These are phyloP conservation scores for Neolamprologus fasciatus DNA, from an alignment of 2,113 vertebrate genomes.

Conservation along the genomic window DNA sequence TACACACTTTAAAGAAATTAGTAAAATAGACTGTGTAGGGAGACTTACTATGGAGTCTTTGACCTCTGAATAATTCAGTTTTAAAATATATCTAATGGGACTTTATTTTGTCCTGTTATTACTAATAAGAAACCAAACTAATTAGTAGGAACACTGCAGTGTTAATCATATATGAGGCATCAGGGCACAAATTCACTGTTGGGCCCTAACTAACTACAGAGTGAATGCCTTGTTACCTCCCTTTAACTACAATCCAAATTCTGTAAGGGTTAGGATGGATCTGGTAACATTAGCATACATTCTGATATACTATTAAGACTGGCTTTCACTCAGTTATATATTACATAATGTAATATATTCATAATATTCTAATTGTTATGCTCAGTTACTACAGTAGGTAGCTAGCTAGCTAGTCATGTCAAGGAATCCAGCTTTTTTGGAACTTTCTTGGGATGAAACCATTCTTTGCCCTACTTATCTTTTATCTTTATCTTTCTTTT, in stretches of 20 bases:
- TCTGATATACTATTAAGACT: neutral
- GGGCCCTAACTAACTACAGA: neutral
- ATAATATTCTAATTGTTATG: neutral
- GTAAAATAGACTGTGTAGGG: neutral
- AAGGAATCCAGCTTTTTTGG: neutral
- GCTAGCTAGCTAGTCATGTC: neutral
- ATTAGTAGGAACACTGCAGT: neutral
- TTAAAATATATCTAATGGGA: neutral
- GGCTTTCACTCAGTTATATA: neutral
- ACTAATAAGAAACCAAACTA: neutral
- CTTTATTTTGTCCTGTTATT: neutral
- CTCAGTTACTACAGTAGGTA: neutral
- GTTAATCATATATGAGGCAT: neutral
- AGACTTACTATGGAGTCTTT: neutral
- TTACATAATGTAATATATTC: neutral
- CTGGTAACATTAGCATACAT: neutral
- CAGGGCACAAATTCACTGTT: neutral
- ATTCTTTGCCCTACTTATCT: neutral
- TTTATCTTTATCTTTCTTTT: neutral
- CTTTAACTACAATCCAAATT: neutral
- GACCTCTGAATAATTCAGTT: neutral
- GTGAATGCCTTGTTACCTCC: neutral
- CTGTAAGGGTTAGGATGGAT: neutral
- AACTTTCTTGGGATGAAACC: neutral
- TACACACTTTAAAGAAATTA: neutral